phyloP scores from a whole-genome alignment of 2,888 invertebrate genomes.

The Macrosiphum euphorbiae region DNA sequence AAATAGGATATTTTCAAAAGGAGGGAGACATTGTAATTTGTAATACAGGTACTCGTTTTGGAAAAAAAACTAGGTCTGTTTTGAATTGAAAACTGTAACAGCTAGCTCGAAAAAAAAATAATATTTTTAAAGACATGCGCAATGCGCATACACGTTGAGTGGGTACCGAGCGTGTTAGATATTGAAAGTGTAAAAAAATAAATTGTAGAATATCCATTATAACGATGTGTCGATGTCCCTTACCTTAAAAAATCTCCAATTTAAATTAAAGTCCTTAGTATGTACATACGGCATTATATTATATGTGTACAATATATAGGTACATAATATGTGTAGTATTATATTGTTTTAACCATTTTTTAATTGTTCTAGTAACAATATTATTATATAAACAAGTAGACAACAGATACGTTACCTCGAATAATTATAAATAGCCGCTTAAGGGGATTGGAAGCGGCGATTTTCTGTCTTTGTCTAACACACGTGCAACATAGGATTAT shows the following conservation, averaged over 20 bases:
- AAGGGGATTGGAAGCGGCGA: too few relatives aligned
- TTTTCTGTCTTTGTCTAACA: too few relatives aligned
- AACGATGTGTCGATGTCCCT: background rate
- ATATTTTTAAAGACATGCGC: background rate
- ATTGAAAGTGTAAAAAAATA: background rate
- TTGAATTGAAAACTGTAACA: background rate
- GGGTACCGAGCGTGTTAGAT: background rate
- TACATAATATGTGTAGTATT: background rate
- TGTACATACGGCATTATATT: background rate
- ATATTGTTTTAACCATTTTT: background rate
- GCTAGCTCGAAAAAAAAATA: background rate
- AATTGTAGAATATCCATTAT: background rate
- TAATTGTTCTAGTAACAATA: background rate
- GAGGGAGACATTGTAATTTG: background rate
- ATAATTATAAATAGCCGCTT: background rate
- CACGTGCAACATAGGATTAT: too few relatives aligned
- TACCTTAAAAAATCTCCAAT: background rate
- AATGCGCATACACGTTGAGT: background rate
- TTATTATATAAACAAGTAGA: background rate
- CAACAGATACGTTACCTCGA: background rate
- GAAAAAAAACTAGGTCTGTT: background rate
- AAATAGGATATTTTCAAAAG: background rate
- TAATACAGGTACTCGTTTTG: background rate
- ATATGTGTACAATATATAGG: too few relatives aligned
- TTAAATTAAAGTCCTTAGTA: background rate